phyloP scores from a whole-genome alignment of 2,888 invertebrate genomes.

The Acronicta alni region DNA sequence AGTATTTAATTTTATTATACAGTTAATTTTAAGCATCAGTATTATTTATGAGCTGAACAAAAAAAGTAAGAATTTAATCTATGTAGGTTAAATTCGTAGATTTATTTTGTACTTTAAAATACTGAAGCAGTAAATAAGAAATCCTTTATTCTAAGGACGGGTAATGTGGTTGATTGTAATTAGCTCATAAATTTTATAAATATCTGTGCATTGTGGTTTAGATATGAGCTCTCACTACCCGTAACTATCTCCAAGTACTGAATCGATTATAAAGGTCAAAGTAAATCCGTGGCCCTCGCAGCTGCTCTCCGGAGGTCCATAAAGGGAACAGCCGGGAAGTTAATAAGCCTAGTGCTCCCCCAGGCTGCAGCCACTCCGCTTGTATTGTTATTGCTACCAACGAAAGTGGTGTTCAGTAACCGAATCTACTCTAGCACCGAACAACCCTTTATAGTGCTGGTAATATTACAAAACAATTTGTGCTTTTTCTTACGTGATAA shows the following conservation, averaged over 20 bases:
- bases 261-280: conserved; percentile 40
- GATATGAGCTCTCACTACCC: no score
- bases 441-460: conserved; percentile 18
- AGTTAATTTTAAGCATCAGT: background rate
- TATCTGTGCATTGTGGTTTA: no score
- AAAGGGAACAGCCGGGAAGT: conserved; percentile 40
- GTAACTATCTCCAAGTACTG: conserved; percentile 12
- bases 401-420: conserved; percentile 33
- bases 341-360: conserved; percentile 54
- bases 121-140: background rate
- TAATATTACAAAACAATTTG: background rate
- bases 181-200: no score
- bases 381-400: conserved; percentile 46
- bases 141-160: background rate
- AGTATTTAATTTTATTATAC: conserved; percentile 7
- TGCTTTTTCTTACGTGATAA: conserved; percentile 7
- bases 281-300: conserved; percentile 39
- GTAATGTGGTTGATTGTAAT: background rate
- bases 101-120: background rate
- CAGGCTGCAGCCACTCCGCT: conserved; percentile 14
- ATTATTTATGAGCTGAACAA: background rate
- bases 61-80: no score
- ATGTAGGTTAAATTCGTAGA: background rate
- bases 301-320: conserved; percentile 45
- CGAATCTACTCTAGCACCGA: background rate